These are phyloP conservation scores for Delichon dasypus DNA, from an alignment of 2,797 vertebrate genomes.

Conservation along the genomic window DNA sequence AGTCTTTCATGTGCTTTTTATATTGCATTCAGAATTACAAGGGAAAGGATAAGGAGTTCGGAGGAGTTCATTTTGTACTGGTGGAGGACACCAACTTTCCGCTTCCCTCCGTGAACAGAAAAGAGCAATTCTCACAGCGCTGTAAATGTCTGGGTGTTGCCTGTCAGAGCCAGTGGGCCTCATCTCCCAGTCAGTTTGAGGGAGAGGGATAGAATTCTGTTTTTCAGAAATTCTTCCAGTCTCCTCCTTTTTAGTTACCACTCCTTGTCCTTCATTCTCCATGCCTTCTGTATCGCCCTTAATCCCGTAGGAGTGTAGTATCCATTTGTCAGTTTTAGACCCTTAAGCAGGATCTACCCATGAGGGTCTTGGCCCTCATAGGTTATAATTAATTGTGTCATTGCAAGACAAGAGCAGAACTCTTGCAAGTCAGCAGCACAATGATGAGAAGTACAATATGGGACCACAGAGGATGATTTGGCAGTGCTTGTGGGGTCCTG, in stretches of 20 bases:
- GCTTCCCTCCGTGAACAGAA: neutral
- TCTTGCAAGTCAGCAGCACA: neutral
- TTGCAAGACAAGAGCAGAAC: neutral
- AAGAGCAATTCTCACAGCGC: neutral
- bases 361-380: neutral
- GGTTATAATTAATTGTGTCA: neutral
- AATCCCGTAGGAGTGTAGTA: neutral
- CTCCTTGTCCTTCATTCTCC: neutral
- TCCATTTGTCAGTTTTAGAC: neutral
- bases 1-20: neutral
- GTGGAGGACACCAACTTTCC: neutral
- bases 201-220: neutral
- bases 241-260: neutral
- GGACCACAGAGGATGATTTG: neutral
- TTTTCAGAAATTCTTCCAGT: neutral
- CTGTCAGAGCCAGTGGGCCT: neutral
- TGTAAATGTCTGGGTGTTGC: fast-evolving
- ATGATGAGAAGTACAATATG: neutral
- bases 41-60: neutral
- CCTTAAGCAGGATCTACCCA: neutral
- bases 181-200: neutral
- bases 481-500: neutral
- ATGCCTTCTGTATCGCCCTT: neutral
- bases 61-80: neutral
- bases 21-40: neutral